phyloP scores from a whole-genome alignment of 1,140 invertebrate genomes.

The Vanessa atalanta region DNA sequence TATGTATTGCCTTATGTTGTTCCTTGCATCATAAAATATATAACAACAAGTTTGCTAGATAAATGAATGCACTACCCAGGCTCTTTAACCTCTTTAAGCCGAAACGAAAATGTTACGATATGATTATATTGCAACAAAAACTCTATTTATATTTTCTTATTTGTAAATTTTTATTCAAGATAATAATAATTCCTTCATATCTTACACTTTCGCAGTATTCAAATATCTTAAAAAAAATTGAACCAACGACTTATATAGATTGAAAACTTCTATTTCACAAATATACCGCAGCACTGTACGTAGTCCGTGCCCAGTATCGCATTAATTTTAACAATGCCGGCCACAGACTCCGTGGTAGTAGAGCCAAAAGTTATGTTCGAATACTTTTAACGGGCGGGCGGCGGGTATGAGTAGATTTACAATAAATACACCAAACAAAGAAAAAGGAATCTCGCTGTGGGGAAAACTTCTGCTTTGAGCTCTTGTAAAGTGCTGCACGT shows the following conservation, averaged over 20 bases:
- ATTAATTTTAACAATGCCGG: conserved; percentile 55
- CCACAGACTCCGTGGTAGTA: conserved; percentile 51
- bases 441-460: conserved; percentile 77
- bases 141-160: no score
- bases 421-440: conserved; percentile 80
- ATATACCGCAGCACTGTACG: background rate
- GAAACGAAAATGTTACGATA: no score
- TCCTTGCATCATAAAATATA: no score
- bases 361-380: conserved; percentile 75
- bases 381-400: conserved; percentile 70
- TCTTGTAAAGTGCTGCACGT: conserved; percentile 43
- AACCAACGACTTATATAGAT: background rate
- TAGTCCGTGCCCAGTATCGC: conserved; percentile 34
- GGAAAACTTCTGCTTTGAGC: conserved; percentile 75
- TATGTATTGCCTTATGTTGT: background rate
- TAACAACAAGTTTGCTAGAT: no score
- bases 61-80: no score
- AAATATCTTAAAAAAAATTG: background rate
- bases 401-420: conserved; percentile 78
- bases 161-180: no score
- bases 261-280: background rate
- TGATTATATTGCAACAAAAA: no score
- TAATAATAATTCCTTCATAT: no score
- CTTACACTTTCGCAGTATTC: no score
- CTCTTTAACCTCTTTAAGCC: no score